A percentile compares a stretch with the other conserved stretches of the same genome.
phyloP scores from a whole-genome alignment of 2,888 invertebrate species.

The Brenthis hecate region DNA sequence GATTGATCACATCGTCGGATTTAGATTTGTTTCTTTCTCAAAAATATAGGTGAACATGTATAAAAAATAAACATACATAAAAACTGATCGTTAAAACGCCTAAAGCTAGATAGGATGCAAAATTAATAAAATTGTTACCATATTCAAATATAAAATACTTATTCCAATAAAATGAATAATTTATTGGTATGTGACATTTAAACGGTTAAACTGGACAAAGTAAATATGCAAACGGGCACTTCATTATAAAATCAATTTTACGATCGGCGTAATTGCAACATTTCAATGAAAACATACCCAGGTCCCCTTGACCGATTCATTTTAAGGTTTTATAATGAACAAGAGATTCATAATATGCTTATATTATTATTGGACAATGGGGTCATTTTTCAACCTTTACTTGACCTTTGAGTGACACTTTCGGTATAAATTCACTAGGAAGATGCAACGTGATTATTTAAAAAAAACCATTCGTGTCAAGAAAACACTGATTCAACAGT shows the following conservation, averaged over 20 bases:
- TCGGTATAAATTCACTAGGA: background rate
- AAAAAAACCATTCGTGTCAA: no score
- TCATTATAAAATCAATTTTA: slow-evolving; percentile 16
- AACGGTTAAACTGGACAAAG: background rate
- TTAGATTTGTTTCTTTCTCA: no score
- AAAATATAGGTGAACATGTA: no score
- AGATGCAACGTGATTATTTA: background rate
- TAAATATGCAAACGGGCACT: background rate
- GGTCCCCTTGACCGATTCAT: slow-evolving; percentile 34
- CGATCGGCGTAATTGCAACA: slow-evolving; percentile 14
- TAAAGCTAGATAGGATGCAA: no score
- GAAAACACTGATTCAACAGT: no score
- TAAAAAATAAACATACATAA: no score
- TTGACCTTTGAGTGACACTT: slow-evolving; percentile 29
- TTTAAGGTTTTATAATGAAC: slow-evolving; percentile 30
- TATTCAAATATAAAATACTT: background rate
- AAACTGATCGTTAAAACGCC: background rate
- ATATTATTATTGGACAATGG: background rate
- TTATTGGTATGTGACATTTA: slow-evolving; percentile 12
- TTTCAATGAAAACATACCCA: slow-evolving; percentile 21
- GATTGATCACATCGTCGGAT: no score
- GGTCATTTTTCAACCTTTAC: slow-evolving; percentile 13
- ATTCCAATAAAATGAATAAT: background rate
- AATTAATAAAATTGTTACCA: background rate
- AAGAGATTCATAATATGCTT: slow-evolving; percentile 13